A percentile compares a stretch with the other conserved stretches of the same genome.
These are phyloP conservation scores for Oceanodroma tethys DNA, from an alignment of 2,113 vertebrate species.

Conservation along the genomic window DNA sequence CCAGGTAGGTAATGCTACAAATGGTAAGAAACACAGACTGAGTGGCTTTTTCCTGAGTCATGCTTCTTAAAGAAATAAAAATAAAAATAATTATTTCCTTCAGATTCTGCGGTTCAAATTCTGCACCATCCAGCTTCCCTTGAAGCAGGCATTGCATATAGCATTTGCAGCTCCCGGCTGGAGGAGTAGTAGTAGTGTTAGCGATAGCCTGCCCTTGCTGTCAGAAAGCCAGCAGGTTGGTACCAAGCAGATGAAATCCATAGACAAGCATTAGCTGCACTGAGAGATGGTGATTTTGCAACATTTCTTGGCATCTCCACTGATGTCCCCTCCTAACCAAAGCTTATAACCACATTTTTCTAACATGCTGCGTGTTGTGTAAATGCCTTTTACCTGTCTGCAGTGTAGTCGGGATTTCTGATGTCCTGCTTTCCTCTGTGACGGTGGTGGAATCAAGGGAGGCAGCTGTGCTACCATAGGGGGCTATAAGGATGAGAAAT, in stretches of 20 bases:
- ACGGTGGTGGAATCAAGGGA: background rate
- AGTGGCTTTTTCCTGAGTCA: background rate
- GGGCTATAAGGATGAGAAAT: background rate
- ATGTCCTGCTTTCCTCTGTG: background rate
- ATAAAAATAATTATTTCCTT: background rate
- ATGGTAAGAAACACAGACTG: background rate
- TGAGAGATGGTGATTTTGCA: background rate
- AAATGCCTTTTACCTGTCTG: background rate
- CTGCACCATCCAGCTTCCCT: background rate
- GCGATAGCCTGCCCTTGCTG: background rate
- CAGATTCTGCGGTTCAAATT: background rate
- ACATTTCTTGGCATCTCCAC: background rate
- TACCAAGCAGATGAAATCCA: background rate
- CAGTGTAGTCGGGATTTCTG: accelerated
- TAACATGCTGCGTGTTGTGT: background rate
- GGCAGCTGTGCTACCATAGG: background rate
- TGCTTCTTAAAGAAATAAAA: background rate
- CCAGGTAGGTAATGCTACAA: background rate
- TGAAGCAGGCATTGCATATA: background rate
- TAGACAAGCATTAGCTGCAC: background rate
- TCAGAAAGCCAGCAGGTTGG: background rate
- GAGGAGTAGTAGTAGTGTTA: background rate
- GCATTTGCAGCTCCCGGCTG: background rate
- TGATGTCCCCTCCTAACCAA: background rate
- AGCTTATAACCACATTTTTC: accelerated